A percentile compares a stretch with the other conserved stretches of the same genome.
Evolutionary conservation across 2,113 vertebrate genomes (phyloP).

Genomic region (Aspidoscelis tigris): DNA sequence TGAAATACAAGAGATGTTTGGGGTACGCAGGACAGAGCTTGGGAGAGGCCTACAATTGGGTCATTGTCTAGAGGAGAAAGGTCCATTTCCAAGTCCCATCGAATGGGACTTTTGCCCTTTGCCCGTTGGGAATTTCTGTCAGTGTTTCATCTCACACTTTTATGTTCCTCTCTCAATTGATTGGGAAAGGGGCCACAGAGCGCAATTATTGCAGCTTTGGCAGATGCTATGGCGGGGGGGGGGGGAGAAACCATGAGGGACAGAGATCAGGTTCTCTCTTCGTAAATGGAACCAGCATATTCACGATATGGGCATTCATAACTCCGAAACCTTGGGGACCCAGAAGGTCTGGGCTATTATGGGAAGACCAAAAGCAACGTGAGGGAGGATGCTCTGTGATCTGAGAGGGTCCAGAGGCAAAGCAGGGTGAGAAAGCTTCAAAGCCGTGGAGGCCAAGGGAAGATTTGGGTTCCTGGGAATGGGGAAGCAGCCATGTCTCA

Average conservation of each 20-base stretch:
- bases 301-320: conserved; percentile 18
- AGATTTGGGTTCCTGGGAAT: too few relatives aligned
- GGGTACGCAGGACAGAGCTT: conserved; percentile 41
- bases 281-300: conserved; percentile 11
- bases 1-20: conserved; percentile 18
- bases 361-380: not conserved
- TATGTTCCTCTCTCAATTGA: not conserved
- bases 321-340: not conserved
- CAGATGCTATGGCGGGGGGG: conserved; percentile 11
- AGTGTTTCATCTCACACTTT: not conserved
- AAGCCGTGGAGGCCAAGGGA: not conserved
- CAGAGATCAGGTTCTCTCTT: conserved; percentile 3
- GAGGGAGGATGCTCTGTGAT: not conserved
- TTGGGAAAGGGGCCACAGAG: not conserved
- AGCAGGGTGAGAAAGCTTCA: not conserved
- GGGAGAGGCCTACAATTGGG: conserved; percentile 40
- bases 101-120: not conserved
- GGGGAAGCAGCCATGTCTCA: too few relatives aligned
- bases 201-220: too few relatives aligned
- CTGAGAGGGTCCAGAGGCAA: not conserved
- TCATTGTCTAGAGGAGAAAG: conserved; percentile 11
- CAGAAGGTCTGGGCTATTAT: not conserved
- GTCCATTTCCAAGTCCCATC: not conserved
- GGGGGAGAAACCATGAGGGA: not conserved
- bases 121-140: conserved; percentile 13